Evolutionary conservation across 2,888 invertebrate species (phyloP).

Genomic region (Drosophila buzzatii): DNA sequence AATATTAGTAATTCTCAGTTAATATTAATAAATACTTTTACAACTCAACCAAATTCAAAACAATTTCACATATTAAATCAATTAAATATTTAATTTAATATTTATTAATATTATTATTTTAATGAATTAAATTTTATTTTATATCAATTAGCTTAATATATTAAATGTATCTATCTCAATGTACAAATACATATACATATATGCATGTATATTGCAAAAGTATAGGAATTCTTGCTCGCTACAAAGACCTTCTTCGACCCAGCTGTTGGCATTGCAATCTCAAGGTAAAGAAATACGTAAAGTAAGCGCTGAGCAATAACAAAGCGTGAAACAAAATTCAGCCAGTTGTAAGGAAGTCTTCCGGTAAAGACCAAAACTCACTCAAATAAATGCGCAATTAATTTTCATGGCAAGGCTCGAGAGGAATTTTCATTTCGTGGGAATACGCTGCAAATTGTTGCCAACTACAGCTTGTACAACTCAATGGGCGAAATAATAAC

Average conservation of each 20-base stretch:
- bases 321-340: slow-evolving; percentile 38
- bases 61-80: not conserved
- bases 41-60: not conserved
- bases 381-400: slow-evolving; percentile 79
- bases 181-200: not conserved
- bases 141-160: not conserved
- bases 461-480: slow-evolving; percentile 58
- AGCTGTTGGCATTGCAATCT: not conserved
- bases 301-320: slow-evolving; percentile 20
- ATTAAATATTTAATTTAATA: too few species aligned
- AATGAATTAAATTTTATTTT: too few species aligned
- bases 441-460: slow-evolving; percentile 55
- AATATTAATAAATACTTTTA: not conserved
- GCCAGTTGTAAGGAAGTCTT: slow-evolving; percentile 45
- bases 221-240: not conserved
- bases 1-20: too few species aligned
- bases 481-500: slow-evolving; percentile 55
- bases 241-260: not conserved
- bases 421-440: slow-evolving; percentile 53
- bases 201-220: not conserved
- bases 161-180: not conserved
- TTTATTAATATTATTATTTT: too few species aligned
- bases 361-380: slow-evolving; percentile 50
- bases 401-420: slow-evolving; percentile 69
- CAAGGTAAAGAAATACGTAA: slow-evolving; percentile 9